Conservation (phyloP, 2,888 invertebrate species). For the Lumbricus terrestris region DNA sequence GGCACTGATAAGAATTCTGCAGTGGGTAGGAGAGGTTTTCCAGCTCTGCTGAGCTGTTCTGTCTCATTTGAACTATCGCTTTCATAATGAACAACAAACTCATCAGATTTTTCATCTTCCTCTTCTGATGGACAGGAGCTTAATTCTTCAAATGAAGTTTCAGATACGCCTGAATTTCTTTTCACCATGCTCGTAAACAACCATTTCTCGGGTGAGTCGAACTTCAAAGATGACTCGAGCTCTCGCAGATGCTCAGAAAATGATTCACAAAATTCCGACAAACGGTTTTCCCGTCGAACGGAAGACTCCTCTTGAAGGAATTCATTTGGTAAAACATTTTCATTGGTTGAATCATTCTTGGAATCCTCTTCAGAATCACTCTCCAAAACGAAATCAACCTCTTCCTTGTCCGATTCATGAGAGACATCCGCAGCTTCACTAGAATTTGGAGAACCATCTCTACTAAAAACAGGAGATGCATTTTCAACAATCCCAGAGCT, state of each 20-base stretch:
- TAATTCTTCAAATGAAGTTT: not conserved
- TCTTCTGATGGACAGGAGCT: not conserved
- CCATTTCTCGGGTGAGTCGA: conserved; percentile 33
- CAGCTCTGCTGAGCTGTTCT: not conserved
- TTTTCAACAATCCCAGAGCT: conserved; percentile 3
- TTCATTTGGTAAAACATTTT: not conserved
- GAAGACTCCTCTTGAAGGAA: not conserved
- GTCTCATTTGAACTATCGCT: conserved; percentile 6
- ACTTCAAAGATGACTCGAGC: conserved; percentile 23
- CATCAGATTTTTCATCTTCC: not conserved
- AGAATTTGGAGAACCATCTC: not conserved
- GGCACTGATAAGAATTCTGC: not conserved
- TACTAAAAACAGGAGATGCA: not conserved
- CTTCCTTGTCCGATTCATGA: not conserved
- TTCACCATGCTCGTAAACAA: not conserved
- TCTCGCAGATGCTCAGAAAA: conserved; percentile 27
- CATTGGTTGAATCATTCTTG: not conserved
- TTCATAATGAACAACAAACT: not conserved
- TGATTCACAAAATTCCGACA: conserved; percentile 17
- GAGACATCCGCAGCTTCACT: not conserved
- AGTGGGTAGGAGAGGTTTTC: not conserved
- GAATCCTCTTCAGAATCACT: not conserved
- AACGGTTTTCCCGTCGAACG: not conserved
- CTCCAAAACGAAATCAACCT: not conserved
- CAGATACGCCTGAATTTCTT: not conserved